These are phyloP conservation scores for Lepetodrilus schrolli DNA, from an alignment of 2,888 invertebrate genomes.

Conservation along the genomic window DNA sequence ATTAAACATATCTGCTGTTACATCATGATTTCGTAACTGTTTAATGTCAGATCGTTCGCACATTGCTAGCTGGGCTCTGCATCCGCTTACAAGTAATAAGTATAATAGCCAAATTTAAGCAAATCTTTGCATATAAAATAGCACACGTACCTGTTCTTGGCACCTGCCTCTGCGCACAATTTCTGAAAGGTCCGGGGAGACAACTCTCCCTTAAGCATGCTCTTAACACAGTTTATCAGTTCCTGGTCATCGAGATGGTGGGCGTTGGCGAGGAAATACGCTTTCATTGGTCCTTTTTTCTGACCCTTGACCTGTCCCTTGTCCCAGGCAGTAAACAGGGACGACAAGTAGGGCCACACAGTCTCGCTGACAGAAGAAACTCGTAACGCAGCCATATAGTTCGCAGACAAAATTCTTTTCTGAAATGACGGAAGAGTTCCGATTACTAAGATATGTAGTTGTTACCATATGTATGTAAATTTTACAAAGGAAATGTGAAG, in stretches of 20 bases:
- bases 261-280: constrained; percentile 3
- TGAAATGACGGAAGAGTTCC: neutral
- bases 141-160: neutral
- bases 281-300: constrained; percentile 23
- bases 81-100: too few relatives aligned
- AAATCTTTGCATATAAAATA: too few relatives aligned
- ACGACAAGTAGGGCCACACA: constrained; percentile 2
- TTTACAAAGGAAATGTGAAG: too few relatives aligned
- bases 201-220: neutral
- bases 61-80: too few relatives aligned
- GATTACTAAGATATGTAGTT: too few relatives aligned
- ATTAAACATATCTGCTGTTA: too few relatives aligned
- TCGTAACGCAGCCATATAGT: constrained; percentile 7
- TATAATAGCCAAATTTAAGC: too few relatives aligned
- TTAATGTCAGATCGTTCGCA: too few relatives aligned
- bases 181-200: constrained; percentile 12
- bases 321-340: constrained; percentile 11
- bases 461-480: too few relatives aligned
- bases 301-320: constrained; percentile 19
- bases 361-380: neutral
- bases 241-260: neutral
- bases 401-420: constrained; percentile 1
- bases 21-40: too few relatives aligned
- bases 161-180: neutral
- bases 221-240: neutral